A percentile compares a stretch with the other conserved stretches of the same genome.
phyloP scores from a whole-genome alignment of 2,797 vertebrate species.

The Melopsittacus undulatus region DNA sequence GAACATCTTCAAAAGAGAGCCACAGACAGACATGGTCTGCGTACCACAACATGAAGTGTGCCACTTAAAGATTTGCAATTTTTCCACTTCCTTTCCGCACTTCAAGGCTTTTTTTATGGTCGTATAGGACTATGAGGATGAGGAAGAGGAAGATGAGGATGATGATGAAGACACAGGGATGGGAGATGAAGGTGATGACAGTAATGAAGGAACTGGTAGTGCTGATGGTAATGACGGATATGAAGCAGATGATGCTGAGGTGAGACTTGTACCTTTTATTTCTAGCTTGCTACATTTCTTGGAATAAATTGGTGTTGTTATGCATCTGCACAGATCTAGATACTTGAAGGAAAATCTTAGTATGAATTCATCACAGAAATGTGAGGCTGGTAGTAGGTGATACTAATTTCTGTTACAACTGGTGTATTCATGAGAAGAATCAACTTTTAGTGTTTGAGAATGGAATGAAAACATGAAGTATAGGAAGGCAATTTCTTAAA shows the following conservation, averaged over 20 bases:
- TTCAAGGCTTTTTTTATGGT: neutral
- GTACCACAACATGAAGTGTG: neutral
- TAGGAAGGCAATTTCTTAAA: neutral
- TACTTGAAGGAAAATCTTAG: neutral
- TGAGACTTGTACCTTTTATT: constrained; percentile 39
- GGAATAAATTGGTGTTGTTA: neutral
- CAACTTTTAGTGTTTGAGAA: neutral
- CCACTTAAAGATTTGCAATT: neutral
- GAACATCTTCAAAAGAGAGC: neutral
- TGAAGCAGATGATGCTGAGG: constrained; percentile 92
- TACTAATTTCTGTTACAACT: neutral
- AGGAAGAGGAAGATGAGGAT: constrained; percentile 88
- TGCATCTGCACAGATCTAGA: neutral
- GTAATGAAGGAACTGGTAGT: constrained; percentile 90
- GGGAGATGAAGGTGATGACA: constrained; percentile 93
- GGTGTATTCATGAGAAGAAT: neutral
- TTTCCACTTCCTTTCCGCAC: neutral
- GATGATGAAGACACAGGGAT: constrained; percentile 93
- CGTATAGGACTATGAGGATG: constrained; percentile 88
- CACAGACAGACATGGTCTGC: neutral
- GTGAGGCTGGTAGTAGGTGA: neutral
- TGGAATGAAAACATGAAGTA: neutral
- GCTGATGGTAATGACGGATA: constrained; percentile 92
- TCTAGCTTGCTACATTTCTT: neutral
- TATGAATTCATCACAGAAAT: neutral